Evolutionary conservation across 2,113 vertebrate genomes (phyloP).

Genomic region (Pampusana beccarii): DNA sequence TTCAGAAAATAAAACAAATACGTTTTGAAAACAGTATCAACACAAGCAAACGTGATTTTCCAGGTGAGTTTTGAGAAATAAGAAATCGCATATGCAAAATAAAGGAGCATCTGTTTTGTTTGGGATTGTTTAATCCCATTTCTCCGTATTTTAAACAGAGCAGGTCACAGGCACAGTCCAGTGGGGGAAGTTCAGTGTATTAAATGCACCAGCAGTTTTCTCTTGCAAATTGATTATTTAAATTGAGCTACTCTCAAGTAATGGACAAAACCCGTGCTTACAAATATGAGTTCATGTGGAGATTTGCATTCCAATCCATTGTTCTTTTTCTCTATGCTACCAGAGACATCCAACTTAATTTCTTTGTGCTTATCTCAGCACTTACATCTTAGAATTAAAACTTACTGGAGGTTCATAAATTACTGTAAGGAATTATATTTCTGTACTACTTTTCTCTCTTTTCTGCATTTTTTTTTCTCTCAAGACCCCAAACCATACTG

Average conservation of each 20-base stretch:
- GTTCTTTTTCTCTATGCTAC: constrained; percentile 22
- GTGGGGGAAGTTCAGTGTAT: constrained; percentile 67
- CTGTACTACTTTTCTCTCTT: neutral
- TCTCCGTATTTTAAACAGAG: constrained; percentile 21
- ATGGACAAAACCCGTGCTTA: constrained; percentile 35
- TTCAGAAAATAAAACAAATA: neutral
- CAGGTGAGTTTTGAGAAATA: neutral
- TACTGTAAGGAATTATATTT: neutral
- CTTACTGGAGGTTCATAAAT: neutral
- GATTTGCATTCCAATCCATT: constrained; percentile 57
- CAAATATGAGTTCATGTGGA: constrained; percentile 52
- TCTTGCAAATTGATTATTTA: constrained; percentile 71
- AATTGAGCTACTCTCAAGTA: constrained; percentile 63
- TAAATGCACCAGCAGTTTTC: constrained; percentile 69
- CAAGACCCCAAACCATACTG: neutral
- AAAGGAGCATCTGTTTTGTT: neutral
- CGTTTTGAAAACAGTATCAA: neutral
- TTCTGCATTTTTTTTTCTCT: neutral
- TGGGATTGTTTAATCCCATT: neutral
- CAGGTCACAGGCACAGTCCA: constrained; percentile 8
- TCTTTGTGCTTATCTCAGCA: constrained; percentile 47
- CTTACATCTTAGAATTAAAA: constrained; percentile 40
- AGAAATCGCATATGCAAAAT: neutral
- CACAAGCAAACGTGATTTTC: neutral
- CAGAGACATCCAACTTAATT: constrained; percentile 28